phyloP scores from a whole-genome alignment of 2,113 vertebrate species.

The Phylloscopus whistleri region DNA sequence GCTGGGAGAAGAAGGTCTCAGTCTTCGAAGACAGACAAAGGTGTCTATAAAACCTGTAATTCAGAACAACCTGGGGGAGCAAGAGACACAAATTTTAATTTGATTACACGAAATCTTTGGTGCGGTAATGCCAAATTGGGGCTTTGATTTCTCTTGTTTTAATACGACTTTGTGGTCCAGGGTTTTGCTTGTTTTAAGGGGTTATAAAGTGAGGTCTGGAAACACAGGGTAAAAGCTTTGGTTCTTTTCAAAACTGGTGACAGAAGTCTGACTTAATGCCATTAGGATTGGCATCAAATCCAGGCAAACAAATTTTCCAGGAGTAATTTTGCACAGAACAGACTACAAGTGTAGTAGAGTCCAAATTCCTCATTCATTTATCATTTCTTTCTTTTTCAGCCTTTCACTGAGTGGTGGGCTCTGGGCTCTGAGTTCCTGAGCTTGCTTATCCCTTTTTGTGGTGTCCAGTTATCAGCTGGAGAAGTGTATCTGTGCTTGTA shows the following conservation, averaged over 20 bases:
- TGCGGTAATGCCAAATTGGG: not conserved
- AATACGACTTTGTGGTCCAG: not conserved
- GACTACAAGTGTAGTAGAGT: not conserved
- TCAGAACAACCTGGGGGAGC: not conserved
- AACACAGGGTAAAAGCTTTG: not conserved
- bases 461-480: not conserved
- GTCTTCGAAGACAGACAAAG: not conserved
- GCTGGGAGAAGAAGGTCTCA: not conserved
- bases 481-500: not conserved
- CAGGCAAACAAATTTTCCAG: not conserved
- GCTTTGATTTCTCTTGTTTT: not conserved
- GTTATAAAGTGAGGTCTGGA: not conserved
- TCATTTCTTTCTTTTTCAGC: not conserved
- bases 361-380: not conserved
- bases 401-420: not conserved
- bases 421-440: not conserved
- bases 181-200: not conserved
- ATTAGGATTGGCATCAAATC: not conserved
- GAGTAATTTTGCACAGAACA: not conserved
- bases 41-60: not conserved
- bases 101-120: not conserved
- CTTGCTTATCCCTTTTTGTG: not conserved
- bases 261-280: not conserved
- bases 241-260: not conserved
- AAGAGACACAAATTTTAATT: not conserved